These are phyloP conservation scores for Nebria ingens DNA, from an alignment of 1,140 invertebrate genomes.

Conservation along the genomic window DNA sequence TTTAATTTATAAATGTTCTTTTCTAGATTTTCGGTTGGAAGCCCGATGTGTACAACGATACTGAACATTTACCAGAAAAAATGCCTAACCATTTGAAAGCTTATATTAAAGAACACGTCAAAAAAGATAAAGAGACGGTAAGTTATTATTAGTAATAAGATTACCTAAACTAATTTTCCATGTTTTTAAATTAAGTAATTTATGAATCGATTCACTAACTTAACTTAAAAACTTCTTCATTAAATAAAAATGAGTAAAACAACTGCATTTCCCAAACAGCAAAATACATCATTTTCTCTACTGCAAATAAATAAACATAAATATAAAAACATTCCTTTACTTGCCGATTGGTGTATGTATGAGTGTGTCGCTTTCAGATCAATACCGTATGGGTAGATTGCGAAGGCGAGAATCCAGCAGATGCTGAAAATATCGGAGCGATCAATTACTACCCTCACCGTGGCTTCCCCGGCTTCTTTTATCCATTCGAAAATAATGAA, in stretches of 20 bases:
- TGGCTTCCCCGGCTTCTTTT: slow-evolving; percentile 67
- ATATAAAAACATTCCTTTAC: not conserved
- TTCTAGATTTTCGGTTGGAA: slow-evolving; percentile 70
- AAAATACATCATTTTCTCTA: slow-evolving; percentile 2
- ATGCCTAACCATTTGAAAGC: slow-evolving; percentile 68
- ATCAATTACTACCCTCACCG: slow-evolving; percentile 69
- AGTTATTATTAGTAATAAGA: slow-evolving; percentile 14
- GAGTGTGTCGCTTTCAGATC: slow-evolving; percentile 35
- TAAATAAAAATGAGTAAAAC: not conserved
- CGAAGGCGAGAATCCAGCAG: slow-evolving; percentile 81
- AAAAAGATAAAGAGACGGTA: slow-evolving; percentile 26
- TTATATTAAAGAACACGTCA: slow-evolving; percentile 46
- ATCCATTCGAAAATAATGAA: slow-evolving; percentile 68
- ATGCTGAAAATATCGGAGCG: slow-evolving; percentile 79
- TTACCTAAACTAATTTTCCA: too few relatives aligned
- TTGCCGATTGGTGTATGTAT: slow-evolving; percentile 11
- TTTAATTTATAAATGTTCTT: not conserved
- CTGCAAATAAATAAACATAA: not conserved
- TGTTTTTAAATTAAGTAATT: too few relatives aligned
- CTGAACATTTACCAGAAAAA: slow-evolving; percentile 51
- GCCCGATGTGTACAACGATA: slow-evolving; percentile 63
- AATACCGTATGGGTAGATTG: slow-evolving; percentile 79
- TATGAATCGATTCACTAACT: too few relatives aligned
- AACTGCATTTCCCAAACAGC: too few relatives aligned
- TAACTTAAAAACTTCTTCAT: too few relatives aligned